Evolutionary conservation across 2,797 vertebrate genomes (phyloP), one percentile per base, ranked within the genome.

Genomic region (Carduelis carduelis): DNA sequence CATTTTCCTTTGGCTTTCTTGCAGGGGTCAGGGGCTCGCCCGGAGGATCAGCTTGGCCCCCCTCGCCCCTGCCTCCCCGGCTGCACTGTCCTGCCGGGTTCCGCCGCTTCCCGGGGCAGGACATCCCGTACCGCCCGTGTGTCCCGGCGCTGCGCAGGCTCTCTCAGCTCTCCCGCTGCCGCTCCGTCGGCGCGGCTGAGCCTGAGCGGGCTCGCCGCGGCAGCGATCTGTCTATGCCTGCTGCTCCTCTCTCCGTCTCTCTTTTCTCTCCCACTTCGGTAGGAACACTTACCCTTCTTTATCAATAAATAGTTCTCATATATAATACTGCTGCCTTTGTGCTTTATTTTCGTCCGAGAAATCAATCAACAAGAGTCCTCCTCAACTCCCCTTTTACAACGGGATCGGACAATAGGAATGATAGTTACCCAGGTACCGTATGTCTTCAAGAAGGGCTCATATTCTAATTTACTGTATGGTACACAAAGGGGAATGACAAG

Each of bases 331-430:
- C 44, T 13, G 20, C 1, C 0, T 23, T 41, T 35, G 20, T 1
- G 2, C 20, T 68, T 80, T 34, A 8, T 41, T 49, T 59, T 68
- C 2, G 0, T 24, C 24, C 1, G 1, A 24, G 24, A 8, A 34
- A 24, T 55, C 27, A 13, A 8, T 24, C 26, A 24, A 4, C 7
- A 59, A 17, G 44, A 21, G 35, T 20, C 6, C 12, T 49, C 35
- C 8, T 7, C 8, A 14, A 15, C 11, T 47, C 14, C 24, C 9
- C 15, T n/a, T 69, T 34, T 30, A 21, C 14, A 21, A 10, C 8
- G 0, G 12, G 6, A 23, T 1, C 1, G 50, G 41, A 18, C 23
- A n/a, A 17, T 0, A 46, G 13, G 21, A 19, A 39, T 43, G 3
- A 46, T 28, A 27, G 59, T 23, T 34, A 22, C 8, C 41, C 24